These are phyloP conservation scores for Heloderma charlesbogerti DNA, from an alignment of 2,113 vertebrate genomes.

Conservation along the genomic window DNA sequence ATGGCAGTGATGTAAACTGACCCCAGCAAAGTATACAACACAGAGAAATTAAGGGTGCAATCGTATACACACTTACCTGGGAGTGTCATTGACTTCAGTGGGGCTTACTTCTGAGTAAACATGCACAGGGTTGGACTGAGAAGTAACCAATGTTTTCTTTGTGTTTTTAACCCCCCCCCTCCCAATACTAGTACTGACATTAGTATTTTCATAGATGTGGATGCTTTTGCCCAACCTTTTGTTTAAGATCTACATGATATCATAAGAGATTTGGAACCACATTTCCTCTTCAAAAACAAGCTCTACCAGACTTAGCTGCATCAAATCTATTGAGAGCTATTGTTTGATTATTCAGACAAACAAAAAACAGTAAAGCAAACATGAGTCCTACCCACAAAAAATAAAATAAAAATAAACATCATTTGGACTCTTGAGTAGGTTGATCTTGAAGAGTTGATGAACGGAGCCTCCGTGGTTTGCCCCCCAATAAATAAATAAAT, in stretches of 20 bases:
- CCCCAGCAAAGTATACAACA: not conserved
- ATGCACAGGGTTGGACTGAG: rapidly evolving
- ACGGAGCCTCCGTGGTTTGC: constrained; percentile 28
- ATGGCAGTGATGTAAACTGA: not conserved
- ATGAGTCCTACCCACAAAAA: not conserved
- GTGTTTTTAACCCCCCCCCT: too few relatives aligned
- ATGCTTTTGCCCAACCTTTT: not conserved
- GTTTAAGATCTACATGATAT: not conserved
- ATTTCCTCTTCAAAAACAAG: not conserved
- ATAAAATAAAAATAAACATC: constrained; percentile 35
- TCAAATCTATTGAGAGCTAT: not conserved
- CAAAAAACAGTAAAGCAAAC: not conserved
- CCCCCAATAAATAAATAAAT: not conserved
- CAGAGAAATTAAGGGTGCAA: not conserved
- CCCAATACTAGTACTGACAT: not conserved
- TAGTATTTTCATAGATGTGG: not conserved
- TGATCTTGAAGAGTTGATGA: constrained; percentile 38
- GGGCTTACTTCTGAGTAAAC: not conserved
- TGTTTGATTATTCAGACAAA: not conserved
- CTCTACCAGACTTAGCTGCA: not conserved
- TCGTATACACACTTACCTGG: not conserved
- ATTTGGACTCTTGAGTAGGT: constrained; percentile 39
- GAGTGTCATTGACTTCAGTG: not conserved
- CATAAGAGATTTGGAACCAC: not conserved
- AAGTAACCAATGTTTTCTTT: not conserved